Conservation (phyloP, 2,888 invertebrate genomes). For the Anoplius nigerrimus region DNA sequence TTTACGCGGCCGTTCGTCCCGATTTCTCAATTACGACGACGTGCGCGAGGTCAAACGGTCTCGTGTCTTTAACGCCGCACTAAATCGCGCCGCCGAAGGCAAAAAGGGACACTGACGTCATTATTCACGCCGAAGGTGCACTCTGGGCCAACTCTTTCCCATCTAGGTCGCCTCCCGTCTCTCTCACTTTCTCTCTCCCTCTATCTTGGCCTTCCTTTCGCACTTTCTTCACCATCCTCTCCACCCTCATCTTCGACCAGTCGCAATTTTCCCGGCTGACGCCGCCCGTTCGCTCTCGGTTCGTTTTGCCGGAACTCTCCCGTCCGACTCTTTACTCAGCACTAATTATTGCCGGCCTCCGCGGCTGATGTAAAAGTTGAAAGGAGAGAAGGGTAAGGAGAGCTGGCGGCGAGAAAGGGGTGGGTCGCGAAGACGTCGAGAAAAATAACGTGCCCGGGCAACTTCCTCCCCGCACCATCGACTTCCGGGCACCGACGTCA, state of each 20-base stretch:
- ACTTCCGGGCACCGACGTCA: too few species aligned
- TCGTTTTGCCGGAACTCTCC: constrained; percentile 23
- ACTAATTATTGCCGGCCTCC: constrained; percentile 45
- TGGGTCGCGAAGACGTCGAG: not conserved
- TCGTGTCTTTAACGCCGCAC: too few species aligned
- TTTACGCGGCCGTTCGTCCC: too few species aligned
- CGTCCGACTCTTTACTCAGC: constrained; percentile 21
- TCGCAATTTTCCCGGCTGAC: constrained; percentile 25
- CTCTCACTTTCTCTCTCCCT: not conserved
- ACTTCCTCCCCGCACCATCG: too few species aligned
- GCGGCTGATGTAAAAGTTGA: constrained; percentile 38
- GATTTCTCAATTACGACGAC: too few species aligned
- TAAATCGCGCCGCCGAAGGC: not conserved
- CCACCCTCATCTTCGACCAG: not conserved
- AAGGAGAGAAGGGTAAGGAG: constrained; percentile 18
- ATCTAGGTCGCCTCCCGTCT: not conserved
- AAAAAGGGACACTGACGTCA: not conserved
- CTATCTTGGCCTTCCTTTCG: not conserved
- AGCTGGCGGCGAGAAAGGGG: not conserved
- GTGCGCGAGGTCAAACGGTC: too few species aligned
- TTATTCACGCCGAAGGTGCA: not conserved
- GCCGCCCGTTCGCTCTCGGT: not conserved
- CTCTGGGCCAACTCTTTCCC: not conserved
- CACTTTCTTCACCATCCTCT: not conserved
- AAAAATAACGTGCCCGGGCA: not conserved